Evolutionary conservation across 2,888 invertebrate species (phyloP).

Genomic region (Scotopteryx bipunctaria): DNA sequence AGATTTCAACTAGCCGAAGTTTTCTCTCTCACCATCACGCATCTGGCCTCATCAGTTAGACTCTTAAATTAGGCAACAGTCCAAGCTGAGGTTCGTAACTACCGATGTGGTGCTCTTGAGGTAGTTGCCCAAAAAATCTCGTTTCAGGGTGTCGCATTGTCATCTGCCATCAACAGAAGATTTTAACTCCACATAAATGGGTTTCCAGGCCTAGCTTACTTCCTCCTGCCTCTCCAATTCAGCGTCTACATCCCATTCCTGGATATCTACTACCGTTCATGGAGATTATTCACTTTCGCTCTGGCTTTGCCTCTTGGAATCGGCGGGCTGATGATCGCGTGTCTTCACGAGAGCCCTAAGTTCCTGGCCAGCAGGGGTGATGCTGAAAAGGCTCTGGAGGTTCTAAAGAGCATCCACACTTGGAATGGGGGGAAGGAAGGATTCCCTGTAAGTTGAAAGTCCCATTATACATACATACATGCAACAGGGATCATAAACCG

Average conservation of each 20-base stretch:
- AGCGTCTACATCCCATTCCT: conserved; percentile 60
- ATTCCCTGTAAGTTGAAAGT: conserved; percentile 56
- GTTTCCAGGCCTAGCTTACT: conserved; percentile 83
- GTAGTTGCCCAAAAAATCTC: too few species aligned
- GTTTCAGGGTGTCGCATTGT: too few species aligned
- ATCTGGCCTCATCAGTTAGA: too few species aligned
- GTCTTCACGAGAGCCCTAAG: conserved; percentile 89
- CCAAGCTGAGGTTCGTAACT: too few species aligned
- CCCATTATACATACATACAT: too few species aligned
- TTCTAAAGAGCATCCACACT: conserved; percentile 51
- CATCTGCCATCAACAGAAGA: too few species aligned
- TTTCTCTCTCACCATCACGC: too few species aligned
- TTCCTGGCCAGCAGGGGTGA: conserved; percentile 85
- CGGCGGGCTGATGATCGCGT: conserved; percentile 80
- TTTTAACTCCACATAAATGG: neutral
- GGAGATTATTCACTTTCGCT: conserved; percentile 86
- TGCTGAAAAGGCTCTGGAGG: conserved; percentile 77
- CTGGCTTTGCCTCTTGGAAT: conserved; percentile 58
- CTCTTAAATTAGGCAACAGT: too few species aligned
- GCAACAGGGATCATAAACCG: too few species aligned
- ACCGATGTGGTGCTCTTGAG: too few species aligned
- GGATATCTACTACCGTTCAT: conserved; percentile 83
- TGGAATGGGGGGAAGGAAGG: conserved; percentile 51
- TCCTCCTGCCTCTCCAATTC: conserved; percentile 83
- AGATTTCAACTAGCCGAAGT: too few species aligned